These are phyloP conservation scores for Pantherophis alleghaniensis DNA, from an alignment of 2,797 vertebrate species.

Conservation along the genomic window DNA sequence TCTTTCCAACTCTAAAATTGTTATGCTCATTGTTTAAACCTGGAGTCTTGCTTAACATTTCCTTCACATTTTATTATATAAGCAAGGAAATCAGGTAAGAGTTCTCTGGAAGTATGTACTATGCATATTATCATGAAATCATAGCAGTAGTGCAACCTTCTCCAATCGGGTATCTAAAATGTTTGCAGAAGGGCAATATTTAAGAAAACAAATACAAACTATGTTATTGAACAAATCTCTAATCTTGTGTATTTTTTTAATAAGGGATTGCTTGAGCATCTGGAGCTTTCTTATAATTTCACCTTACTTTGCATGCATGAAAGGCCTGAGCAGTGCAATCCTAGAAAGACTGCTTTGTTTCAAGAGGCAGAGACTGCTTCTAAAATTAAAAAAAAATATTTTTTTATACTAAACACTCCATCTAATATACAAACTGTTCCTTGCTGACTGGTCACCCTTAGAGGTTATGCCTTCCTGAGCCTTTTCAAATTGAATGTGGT, in stretches of 20 bases:
- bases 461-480: not conserved
- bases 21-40: not conserved
- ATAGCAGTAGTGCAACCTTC: not conserved
- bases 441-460: not conserved
- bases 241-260: not conserved
- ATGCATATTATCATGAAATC: not conserved
- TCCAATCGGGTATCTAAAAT: not conserved
- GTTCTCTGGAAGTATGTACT: not conserved
- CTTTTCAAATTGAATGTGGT: constrained; percentile 4
- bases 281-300: not conserved
- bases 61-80: not conserved
- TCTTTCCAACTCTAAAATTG: not conserved
- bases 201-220: not conserved
- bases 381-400: not conserved
- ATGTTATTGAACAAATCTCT: not conserved
- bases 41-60: not conserved
- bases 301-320: not conserved
- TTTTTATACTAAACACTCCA: not conserved
- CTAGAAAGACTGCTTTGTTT: not conserved
- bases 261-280: not conserved
- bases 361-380: not conserved
- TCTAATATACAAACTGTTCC: not conserved
- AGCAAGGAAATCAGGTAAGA: not conserved
- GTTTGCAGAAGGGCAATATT: not conserved
- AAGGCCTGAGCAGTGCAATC: not conserved